Base-by-base conservation (phyloP, 2,797 vertebrate genomes). In the Gephyroberyx darwinii region DNA sequence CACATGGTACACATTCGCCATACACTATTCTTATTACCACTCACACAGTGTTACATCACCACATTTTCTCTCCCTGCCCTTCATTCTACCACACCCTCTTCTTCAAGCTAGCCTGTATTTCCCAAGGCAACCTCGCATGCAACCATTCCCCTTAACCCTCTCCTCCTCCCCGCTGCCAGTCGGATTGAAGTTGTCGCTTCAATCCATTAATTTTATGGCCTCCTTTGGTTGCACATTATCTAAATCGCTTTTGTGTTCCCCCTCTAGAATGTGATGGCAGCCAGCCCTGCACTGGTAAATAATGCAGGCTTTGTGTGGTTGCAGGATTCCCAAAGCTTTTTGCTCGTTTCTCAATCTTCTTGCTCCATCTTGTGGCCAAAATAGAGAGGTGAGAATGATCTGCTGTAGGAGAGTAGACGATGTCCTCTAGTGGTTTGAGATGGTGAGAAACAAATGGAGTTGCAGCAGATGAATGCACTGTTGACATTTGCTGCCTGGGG, bases 361-460 rank as follows among this genome's bases (percentile, higher is more conserved):
- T 66, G 75, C 87, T 55, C 90, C 84, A 79, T 70, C 90, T 85
- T 61, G 81, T 86, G 90, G 84, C 31, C 0, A 0, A 13, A 17
- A 31, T 20, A 20, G 31, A 50, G 58, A 76, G 12, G 69, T 71
- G 14, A 45, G 14, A 4, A 3, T 45, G 1, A 3, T 45, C 13
- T 45, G 4, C 16, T 16, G 43, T 45, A 14, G 43, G 43, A 45
- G 43, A 45, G 12, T 14, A 16, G 16, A 16, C 45, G 69, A 54
- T 45, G 39, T 22, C 50, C 58, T 54, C 68, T 62, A 62, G 57
- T 52, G 68, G 58, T 31, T 5, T 22, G 68, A 14, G 16, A 53
- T 61, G 13, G 13, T 48, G 52, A 26, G 9, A 22, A 53, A 19
- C 35, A 12, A 30, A 33, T 14, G 26, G 31, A 50, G 22, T 43